phyloP scores from a whole-genome alignment of 2,113 vertebrate genomes.

The Mesocricetus auratus region DNA sequence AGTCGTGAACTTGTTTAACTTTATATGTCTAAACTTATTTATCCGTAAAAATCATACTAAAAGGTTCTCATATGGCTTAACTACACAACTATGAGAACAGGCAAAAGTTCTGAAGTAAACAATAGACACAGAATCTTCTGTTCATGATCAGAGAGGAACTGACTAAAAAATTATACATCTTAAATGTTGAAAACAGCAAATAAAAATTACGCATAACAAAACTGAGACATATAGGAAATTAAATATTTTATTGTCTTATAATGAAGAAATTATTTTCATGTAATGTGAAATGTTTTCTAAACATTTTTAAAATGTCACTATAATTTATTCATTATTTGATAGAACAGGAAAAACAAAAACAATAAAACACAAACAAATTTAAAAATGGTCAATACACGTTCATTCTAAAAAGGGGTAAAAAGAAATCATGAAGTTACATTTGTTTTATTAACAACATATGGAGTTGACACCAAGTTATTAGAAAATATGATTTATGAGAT shows the following conservation, averaged over 20 bases:
- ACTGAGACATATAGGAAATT: not conserved
- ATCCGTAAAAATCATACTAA: not conserved
- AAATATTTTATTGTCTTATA: not conserved
- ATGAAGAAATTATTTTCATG: slow-evolving; percentile 9
- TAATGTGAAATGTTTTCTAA: slow-evolving; percentile 24
- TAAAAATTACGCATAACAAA: not conserved
- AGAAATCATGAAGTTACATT: not conserved
- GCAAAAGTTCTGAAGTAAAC: not conserved
- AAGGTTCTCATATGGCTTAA: not conserved
- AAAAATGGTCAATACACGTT: no score
- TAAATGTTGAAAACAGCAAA: not conserved
- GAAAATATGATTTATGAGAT: not conserved
- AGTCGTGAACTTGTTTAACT: not conserved
- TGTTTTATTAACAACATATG: not conserved
- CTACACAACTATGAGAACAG: not conserved
- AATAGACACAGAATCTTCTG: not conserved
- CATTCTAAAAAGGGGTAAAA: not conserved
- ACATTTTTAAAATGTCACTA: not conserved
- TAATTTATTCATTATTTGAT: not conserved
- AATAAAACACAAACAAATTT: no score
- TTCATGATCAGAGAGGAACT: not conserved
- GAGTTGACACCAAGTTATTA: slow-evolving; percentile 11
- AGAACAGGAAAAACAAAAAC: not conserved
- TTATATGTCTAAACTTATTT: not conserved
- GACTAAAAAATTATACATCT: not conserved